A percentile compares a stretch with the other conserved stretches of the same genome.
Conservation (phyloP, 2,888 invertebrate species). For the Brachynemurus nebulosus region DNA sequence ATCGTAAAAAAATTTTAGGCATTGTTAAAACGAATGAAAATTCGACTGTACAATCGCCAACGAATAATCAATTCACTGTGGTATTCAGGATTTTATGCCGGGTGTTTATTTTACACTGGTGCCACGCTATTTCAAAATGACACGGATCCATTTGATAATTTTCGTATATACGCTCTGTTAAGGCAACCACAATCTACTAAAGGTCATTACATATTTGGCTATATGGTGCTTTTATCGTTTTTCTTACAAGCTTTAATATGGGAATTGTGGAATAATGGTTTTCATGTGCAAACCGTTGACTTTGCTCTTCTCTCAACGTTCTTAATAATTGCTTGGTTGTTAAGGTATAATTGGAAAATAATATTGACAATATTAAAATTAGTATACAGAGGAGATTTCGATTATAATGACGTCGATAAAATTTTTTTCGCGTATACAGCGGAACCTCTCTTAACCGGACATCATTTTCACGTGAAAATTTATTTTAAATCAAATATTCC, state of each 20-base stretch:
- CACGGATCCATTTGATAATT: constrained; percentile 2
- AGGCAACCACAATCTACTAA: not conserved
- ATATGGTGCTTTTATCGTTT: not conserved
- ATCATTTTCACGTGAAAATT: too few relatives aligned
- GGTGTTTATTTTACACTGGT: constrained; percentile 4
- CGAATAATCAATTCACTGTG: not conserved
- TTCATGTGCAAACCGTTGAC: not conserved
- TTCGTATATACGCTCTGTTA: constrained; percentile 2
- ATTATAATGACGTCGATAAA: too few relatives aligned
- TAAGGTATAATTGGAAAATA: too few relatives aligned
- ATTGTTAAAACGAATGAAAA: constrained; percentile 3
- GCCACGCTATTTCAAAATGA: constrained; percentile 1
- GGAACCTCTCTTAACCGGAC: too few relatives aligned
- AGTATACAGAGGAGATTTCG: too few relatives aligned
- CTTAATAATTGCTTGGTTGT: not conserved
- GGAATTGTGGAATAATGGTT: not conserved
- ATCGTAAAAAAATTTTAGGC: not conserved
- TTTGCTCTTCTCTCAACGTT: not conserved
- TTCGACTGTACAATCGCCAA: constrained; percentile 2
- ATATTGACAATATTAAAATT: too few relatives aligned
- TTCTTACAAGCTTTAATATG: constrained; percentile 2
- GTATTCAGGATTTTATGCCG: constrained; percentile 6
- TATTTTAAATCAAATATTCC: too few relatives aligned
- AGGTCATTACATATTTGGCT: not conserved
- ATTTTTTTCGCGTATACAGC: too few relatives aligned